These are phyloP conservation scores for Procambarus virginalis DNA, from an alignment of 1,140 invertebrate species.

Conservation along the genomic window DNA sequence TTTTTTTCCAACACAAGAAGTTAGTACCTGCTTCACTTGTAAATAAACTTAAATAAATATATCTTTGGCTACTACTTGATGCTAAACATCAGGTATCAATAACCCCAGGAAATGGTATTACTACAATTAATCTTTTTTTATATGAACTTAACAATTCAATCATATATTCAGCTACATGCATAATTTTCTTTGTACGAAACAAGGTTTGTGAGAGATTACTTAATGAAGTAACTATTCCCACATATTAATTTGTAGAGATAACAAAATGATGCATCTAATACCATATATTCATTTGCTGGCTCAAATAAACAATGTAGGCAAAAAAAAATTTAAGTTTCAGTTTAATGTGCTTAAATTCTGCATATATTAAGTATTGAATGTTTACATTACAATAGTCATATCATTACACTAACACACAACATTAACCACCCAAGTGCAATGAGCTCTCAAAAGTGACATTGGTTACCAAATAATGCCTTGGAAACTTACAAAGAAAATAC, in stretches of 20 bases:
- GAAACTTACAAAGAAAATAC: no score
- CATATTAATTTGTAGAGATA: not conserved
- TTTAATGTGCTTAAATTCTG: not conserved
- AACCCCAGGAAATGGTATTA: not conserved
- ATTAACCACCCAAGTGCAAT: not conserved
- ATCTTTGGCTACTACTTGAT: no score
- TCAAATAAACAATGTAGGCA: not conserved
- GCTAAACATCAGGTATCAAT: not conserved
- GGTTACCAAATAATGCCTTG: not conserved
- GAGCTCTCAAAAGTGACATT: not conserved
- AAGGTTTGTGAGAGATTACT: not conserved
- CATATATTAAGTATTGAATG: not conserved
- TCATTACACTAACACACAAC: not conserved
- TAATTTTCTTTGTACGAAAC: not conserved
- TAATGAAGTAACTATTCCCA: not conserved
- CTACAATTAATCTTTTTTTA: no score
- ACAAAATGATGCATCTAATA: no score
- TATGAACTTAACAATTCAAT: not conserved
- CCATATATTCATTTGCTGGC: not conserved
- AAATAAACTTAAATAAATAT: no score
- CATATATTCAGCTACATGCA: not conserved
- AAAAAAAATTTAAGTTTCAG: not conserved
- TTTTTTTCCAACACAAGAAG: no score
- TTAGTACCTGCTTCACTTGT: no score
- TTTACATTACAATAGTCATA: not conserved